A percentile compares a stretch with the other conserved stretches of the same genome.
These are phyloP conservation scores for Apis florea DNA, from an alignment of 1,140 invertebrate genomes.

Conservation along the genomic window DNA sequence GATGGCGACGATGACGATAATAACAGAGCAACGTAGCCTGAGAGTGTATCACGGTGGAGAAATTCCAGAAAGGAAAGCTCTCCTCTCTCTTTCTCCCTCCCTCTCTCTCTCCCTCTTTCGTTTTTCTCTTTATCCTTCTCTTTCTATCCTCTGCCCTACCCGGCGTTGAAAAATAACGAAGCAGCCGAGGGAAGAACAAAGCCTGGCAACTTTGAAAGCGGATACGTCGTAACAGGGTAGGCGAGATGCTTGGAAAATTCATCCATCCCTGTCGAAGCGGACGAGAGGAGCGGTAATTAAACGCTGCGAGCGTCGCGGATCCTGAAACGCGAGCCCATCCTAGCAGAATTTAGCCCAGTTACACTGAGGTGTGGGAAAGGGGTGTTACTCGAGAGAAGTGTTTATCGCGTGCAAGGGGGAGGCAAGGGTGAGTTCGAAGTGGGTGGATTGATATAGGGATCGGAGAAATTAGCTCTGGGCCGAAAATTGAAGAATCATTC, in stretches of 20 bases:
- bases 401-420: too few relatives aligned
- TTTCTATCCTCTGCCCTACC: neutral
- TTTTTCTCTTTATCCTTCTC: neutral
- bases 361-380: too few relatives aligned
- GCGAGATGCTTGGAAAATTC: conserved; percentile 16
- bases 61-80: neutral
- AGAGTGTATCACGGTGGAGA: neutral
- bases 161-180: conserved; percentile 33
- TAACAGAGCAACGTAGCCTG: neutral
- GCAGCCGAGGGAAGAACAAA: conserved; percentile 7
- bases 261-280: neutral
- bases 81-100: neutral
- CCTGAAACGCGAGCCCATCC: neutral
- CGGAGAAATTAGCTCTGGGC: too few relatives aligned
- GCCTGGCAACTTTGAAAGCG: conserved; percentile 23
- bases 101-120: neutral
- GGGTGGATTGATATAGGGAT: too few relatives aligned
- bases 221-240: conserved; percentile 6
- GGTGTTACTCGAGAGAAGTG: too few relatives aligned
- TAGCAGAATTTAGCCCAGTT: conserved; percentile 6
- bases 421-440: too few relatives aligned
- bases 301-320: neutral
- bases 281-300: conserved; percentile 9
- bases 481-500: too few relatives aligned
- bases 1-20: conserved; percentile 39